Evolutionary conservation across 2,797 vertebrate species (phyloP).

Genomic region (Rhynchonycteris naso): DNA sequence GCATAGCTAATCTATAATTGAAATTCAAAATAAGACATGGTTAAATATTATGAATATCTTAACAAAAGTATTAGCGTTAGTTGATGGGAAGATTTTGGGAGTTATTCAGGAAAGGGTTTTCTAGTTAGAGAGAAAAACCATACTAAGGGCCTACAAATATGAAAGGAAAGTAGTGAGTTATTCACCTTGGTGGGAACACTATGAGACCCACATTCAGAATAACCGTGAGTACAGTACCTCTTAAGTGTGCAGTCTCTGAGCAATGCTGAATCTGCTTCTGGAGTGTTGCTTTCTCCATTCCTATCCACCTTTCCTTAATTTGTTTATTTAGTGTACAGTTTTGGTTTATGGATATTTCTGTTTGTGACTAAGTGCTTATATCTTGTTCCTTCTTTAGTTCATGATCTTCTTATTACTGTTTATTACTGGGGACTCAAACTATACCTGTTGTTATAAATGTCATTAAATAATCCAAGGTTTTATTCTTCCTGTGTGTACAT

Average conservation of each 20-base stretch:
- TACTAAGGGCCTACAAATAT: neutral
- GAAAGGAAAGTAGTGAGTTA: neutral
- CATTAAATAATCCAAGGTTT: neutral
- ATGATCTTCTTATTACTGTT: neutral
- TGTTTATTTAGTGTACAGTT: neutral
- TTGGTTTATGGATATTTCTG: neutral
- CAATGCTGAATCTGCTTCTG: neutral
- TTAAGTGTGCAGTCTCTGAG: neutral
- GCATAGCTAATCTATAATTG: neutral
- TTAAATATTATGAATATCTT: neutral
- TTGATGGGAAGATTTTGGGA: neutral
- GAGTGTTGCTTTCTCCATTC: neutral
- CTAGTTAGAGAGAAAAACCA: neutral
- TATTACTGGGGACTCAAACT: neutral
- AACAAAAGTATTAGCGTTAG: neutral
- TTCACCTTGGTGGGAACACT: neutral
- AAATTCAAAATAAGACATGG: neutral
- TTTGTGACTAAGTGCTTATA: neutral
- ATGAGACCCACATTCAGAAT: neutral
- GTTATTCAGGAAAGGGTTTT: neutral
- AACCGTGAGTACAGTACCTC: neutral
- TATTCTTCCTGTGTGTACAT: neutral
- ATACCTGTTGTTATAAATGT: neutral
- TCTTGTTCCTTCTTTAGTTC: neutral
- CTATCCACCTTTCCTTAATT: neutral